These are phyloP conservation scores for Harpagus bidentatus DNA, from an alignment of 2,113 vertebrate species.

Conservation along the genomic window DNA sequence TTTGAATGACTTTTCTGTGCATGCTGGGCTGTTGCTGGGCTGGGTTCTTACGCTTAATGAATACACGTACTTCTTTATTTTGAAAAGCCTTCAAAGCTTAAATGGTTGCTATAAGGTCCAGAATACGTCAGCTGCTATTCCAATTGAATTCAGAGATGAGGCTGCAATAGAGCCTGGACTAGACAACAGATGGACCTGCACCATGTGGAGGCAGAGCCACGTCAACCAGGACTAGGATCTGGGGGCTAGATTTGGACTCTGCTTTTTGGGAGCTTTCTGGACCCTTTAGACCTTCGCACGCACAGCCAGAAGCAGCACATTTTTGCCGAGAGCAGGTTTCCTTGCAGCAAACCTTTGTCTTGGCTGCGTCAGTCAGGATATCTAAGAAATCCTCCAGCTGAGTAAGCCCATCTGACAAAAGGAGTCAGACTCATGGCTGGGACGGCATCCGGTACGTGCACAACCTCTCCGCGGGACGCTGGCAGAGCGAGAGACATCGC, in stretches of 20 bases:
- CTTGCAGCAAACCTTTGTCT: background rate
- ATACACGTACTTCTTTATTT: background rate
- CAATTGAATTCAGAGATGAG: background rate
- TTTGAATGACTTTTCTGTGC: background rate
- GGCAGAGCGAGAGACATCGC: background rate
- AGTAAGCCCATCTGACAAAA: background rate
- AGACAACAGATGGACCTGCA: background rate
- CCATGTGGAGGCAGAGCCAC: background rate
- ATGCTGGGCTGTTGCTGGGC: background rate
- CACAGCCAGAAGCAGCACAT: background rate
- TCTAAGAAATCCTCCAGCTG: background rate
- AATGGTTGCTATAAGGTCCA: background rate
- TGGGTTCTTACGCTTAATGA: background rate
- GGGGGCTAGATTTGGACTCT: background rate
- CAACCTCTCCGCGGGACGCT: background rate
- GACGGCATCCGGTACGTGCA: background rate
- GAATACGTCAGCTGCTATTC: background rate
- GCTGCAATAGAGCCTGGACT: background rate
- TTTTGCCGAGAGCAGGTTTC: background rate
- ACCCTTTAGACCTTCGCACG: background rate
- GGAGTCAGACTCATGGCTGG: background rate
- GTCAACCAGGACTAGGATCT: background rate
- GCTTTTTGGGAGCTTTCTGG: background rate
- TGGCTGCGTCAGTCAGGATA: background rate
- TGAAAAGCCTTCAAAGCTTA: background rate